A percentile compares a stretch with the other conserved stretches of the same genome.
Evolutionary conservation across 1,140 invertebrate genomes (phyloP).

Genomic region (Megalopta genalis): DNA sequence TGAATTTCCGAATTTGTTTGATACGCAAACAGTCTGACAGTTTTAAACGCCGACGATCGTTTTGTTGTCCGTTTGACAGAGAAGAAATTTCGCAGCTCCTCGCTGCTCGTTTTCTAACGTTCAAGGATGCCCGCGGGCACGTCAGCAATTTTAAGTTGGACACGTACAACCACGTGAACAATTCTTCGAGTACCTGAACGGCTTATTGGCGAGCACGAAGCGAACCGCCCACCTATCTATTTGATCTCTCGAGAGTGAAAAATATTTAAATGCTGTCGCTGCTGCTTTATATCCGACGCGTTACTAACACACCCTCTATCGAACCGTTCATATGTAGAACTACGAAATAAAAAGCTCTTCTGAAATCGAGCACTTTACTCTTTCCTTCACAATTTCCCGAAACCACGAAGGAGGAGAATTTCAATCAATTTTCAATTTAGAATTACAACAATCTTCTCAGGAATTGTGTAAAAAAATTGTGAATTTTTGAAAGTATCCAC

Average conservation of each 20-base stretch:
- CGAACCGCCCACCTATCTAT: conserved; percentile 72
- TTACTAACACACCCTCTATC: not conserved
- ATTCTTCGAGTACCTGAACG: conserved; percentile 42
- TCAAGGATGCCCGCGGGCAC: conserved; percentile 30
- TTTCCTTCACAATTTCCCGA: no score
- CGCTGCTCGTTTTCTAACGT: conserved; percentile 5
- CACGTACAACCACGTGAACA: conserved; percentile 62
- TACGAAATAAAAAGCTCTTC: no score
- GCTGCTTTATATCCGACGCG: conserved; percentile 36
- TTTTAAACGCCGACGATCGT: no score
- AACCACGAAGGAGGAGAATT: no score
- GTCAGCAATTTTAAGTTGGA: conserved; percentile 57
- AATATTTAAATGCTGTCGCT: conserved; percentile 75
- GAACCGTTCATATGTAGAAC: no score
- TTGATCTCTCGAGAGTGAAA: conserved; percentile 74
- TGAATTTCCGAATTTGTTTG: no score
- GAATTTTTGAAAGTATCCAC: no score
- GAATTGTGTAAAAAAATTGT: no score
- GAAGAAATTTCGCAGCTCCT: not conserved
- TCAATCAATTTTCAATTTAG: no score
- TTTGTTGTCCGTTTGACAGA: not conserved
- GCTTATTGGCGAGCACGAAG: conserved; percentile 78
- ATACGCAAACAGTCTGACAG: no score
- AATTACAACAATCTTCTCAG: no score
- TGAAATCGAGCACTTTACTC: no score